Base-by-base conservation (phyloP, 1,140 invertebrate genomes). In the Notospermus geniculatus region DNA sequence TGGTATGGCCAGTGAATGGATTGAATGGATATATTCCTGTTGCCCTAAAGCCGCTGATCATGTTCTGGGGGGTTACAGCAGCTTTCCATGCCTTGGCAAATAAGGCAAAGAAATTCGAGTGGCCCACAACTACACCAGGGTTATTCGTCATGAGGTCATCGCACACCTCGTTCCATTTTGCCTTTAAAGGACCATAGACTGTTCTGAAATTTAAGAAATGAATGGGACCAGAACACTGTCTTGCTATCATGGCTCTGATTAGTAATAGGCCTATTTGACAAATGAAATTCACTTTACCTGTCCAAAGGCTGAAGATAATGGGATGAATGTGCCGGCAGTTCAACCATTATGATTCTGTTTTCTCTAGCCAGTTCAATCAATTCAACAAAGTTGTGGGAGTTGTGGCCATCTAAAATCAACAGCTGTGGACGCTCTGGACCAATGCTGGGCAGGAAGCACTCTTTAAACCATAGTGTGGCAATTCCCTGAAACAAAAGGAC, bases 251-350 rank as follows among this genome's bases (percentile, higher is more conserved):
- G n/a, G n/a, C n/a, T n/a, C n/a, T n/a, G n/a, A n/a, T n/a, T n/a
- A n/a, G n/a, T n/a, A n/a, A n/a, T n/a, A 19, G 11, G 39, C 11
- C 19, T 13, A 43, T 43, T 11, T 11, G 39, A 11, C 39, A 13
- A 43, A 43, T 19, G 19, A 43, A 43, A 13, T 11, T 11, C 19
- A 13, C 19, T 13, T 43, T 19, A 43, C 39, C 96, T 57, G 95
- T 84, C 1, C 95, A 32, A 52, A 5, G 61, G 61, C 41, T 63
- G 61, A n/a, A 63, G 57, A 56, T 56, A 63, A 30, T 63, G 4
- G 5, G 29, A 27, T 61, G 61, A 61, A 25, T 63, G 61, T 15
- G 61, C 30, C 29, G 61, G 61, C n/a, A 63, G 15, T 46, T 63
- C 61, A 13, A 60, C 57, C 13, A 63, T 62, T 7, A 43, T 25